Conservation (phyloP, 2,888 invertebrate species). For the Parapristionchus giblindavisi region DNA sequence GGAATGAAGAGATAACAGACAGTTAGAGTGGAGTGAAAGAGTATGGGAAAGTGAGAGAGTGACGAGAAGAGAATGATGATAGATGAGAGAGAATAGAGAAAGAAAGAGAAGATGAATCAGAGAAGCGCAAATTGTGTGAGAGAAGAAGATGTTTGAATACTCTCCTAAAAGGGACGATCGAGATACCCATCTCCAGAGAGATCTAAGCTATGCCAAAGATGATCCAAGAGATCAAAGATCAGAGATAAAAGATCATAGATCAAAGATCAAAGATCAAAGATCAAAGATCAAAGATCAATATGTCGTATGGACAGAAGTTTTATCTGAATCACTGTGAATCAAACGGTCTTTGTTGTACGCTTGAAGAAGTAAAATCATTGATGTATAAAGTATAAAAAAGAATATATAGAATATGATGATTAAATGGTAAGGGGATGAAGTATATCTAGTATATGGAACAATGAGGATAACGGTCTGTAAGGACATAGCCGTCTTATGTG, state of each 20-base stretch:
- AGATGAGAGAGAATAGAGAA: conserved; percentile 1
- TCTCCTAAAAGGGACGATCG: not conserved
- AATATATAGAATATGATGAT: not conserved
- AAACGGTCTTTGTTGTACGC: too few species aligned
- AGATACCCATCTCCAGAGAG: not conserved
- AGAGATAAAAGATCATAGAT: too few species aligned
- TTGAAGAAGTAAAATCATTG: too few species aligned
- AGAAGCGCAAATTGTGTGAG: conserved; percentile 24
- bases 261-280: too few species aligned
- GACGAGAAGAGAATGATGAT: not conserved
- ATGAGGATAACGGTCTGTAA: not conserved
- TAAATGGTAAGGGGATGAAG: not conserved
- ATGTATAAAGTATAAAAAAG: too few species aligned
- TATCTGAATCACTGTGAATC: too few species aligned
- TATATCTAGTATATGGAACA: too few species aligned
- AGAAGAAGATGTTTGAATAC: conserved; percentile 29
- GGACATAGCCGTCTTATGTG: too few species aligned
- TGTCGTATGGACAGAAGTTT: too few species aligned
- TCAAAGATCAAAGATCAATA: too few species aligned
- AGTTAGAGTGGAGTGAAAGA: conserved; percentile 1
- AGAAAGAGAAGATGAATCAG: conserved; percentile 30
- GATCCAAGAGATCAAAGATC: too few species aligned
- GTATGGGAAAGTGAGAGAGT: not conserved
- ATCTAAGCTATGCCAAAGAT: too few species aligned
- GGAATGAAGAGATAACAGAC: not conserved